These are phyloP conservation scores for Eciton burchellii DNA, from an alignment of 1,140 invertebrate genomes.

Conservation along the genomic window DNA sequence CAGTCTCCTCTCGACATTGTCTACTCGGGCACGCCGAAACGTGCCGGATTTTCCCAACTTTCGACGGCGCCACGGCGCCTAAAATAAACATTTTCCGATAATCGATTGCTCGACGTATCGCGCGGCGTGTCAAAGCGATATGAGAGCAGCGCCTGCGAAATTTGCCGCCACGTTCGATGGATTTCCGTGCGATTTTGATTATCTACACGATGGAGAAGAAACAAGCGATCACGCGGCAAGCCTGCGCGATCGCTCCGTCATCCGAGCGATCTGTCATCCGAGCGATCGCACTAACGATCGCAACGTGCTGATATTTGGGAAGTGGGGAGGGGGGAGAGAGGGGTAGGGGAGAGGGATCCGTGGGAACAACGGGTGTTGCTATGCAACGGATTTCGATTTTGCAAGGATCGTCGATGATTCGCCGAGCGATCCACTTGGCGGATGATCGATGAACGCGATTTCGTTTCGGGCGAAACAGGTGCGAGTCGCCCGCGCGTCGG, in stretches of 20 bases:
- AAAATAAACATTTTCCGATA: conserved; percentile 57
- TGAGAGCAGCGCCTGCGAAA: not conserved
- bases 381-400: too few species aligned
- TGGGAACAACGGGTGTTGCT: too few species aligned
- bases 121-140: conserved; percentile 35
- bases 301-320: too few species aligned
- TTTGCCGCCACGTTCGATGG: too few species aligned
- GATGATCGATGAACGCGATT: conserved; percentile 38
- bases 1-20: not conserved
- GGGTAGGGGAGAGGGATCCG: too few species aligned
- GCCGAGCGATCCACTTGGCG: not conserved
- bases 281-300: too few species aligned
- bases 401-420: not conserved
- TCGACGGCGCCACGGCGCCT: not conserved
- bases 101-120: conserved; percentile 45
- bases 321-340: too few species aligned
- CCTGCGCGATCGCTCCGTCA: not conserved
- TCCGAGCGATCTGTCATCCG: too few species aligned
- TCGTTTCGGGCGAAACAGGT: conserved; percentile 28
- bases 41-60: not conserved
- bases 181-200: too few species aligned
- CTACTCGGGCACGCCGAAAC: not conserved
- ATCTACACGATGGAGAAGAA: too few species aligned
- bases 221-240: too few species aligned
- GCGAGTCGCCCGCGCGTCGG: conserved; percentile 41